These are phyloP conservation scores for Griposia aprilina DNA, from an alignment of 2,888 invertebrate species.

Conservation along the genomic window DNA sequence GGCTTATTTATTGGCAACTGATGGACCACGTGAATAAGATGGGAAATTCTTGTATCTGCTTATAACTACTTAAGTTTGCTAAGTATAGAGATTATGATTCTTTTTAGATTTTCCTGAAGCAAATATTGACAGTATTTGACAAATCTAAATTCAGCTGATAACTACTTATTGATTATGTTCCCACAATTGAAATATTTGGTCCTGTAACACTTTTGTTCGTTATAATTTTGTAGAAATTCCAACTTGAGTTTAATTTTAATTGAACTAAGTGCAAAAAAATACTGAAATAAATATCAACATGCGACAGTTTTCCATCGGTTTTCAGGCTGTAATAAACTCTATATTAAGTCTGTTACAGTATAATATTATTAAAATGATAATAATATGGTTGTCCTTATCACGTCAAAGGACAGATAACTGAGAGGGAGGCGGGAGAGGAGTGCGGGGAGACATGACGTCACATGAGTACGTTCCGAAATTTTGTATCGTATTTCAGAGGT, in stretches of 20 bases:
- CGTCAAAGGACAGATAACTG: slow-evolving; percentile 57
- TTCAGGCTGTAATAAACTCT: not conserved
- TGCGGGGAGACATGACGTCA: slow-evolving; percentile 73
- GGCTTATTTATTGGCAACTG: too few species aligned
- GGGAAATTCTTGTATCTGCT: too few species aligned
- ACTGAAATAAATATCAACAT: not conserved
- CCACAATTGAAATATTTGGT: not conserved
- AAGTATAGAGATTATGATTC: not conserved
- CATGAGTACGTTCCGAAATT: slow-evolving; percentile 71
- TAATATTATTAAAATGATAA: slow-evolving; percentile 15
- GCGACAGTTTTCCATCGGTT: not conserved
- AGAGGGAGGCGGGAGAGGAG: slow-evolving; percentile 65
- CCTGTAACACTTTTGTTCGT: not conserved
- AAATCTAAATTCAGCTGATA: not conserved
- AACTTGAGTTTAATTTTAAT: not conserved
- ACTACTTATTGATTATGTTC: not conserved
- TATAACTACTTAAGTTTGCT: too few species aligned
- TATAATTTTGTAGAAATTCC: too few species aligned
- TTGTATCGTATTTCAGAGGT: not conserved
- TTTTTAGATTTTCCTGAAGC: not conserved
- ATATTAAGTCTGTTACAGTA: not conserved
- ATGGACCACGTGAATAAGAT: too few species aligned
- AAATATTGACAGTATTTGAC: not conserved
- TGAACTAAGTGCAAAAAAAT: not conserved
- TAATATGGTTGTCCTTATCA: slow-evolving; percentile 51